Evolutionary conservation across 2,888 invertebrate species (phyloP).

Genomic region (Megamerina dolium): DNA sequence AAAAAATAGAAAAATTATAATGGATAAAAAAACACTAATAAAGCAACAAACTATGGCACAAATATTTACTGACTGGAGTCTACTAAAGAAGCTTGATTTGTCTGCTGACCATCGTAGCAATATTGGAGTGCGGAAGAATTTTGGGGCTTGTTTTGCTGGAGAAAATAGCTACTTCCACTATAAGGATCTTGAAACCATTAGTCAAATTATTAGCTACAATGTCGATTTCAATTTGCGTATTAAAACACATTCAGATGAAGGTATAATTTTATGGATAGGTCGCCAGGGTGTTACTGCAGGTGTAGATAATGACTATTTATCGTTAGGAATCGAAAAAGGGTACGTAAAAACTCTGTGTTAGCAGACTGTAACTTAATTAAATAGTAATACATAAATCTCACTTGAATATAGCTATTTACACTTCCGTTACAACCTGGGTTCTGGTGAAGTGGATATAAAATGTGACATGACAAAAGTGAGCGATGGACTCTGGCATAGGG

Average conservation of each 20-base stretch:
- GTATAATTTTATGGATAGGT: conserved; percentile 82
- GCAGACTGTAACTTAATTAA: too few relatives aligned
- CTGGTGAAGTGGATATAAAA: conserved; percentile 76
- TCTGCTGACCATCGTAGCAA: conserved; percentile 36
- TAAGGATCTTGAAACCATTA: conserved; percentile 79
- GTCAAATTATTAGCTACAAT: conserved; percentile 75
- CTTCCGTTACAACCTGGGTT: conserved; percentile 77
- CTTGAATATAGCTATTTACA: conserved; percentile 48
- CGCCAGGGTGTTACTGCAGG: conserved; percentile 54
- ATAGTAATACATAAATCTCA: too few relatives aligned
- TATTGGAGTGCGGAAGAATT: conserved; percentile 42
- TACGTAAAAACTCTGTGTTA: too few relatives aligned
- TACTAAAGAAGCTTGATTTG: conserved; percentile 37
- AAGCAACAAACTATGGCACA: conserved; percentile 18
- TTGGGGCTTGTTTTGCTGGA: conserved; percentile 72
- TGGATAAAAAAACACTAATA: not conserved
- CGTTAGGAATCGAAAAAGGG: conserved; percentile 77
- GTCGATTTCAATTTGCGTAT: conserved; percentile 85
- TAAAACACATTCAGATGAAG: conserved; percentile 63
- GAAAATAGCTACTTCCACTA: conserved; percentile 82
- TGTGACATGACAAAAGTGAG: conserved; percentile 81
- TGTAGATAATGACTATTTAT: conserved; percentile 72
- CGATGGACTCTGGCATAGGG: conserved; percentile 79
- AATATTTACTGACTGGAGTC: conserved; percentile 41
- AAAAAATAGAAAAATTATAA: conserved; percentile 5